phyloP scores from a whole-genome alignment of 2,113 vertebrate genomes.

The Cheilinus undulatus region DNA sequence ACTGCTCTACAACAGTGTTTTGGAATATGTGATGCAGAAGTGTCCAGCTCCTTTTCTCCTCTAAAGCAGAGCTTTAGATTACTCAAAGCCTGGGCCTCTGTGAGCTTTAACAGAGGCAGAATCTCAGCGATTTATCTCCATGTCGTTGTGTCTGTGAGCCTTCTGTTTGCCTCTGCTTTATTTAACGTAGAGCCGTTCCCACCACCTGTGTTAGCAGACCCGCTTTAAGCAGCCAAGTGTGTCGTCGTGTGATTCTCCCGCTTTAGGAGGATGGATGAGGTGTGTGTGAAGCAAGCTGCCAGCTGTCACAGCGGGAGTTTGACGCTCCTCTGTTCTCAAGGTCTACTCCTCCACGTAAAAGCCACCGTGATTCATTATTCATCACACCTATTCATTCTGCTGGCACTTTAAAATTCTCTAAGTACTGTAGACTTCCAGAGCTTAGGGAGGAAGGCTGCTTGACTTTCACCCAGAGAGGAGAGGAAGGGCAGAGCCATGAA shows the following conservation, averaged over 20 bases:
- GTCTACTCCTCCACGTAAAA: conserved; percentile 64
- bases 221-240: conserved; percentile 29
- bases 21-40: conserved; percentile 14
- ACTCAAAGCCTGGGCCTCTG: conserved; percentile 1
- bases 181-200: conserved; percentile 38
- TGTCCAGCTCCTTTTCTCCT: neutral
- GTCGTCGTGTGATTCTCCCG: conserved; percentile 18
- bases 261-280: conserved; percentile 67
- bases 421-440: conserved; percentile 44
- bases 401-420: conserved; percentile 72
- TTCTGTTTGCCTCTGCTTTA: conserved; percentile 70
- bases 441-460: conserved; percentile 47
- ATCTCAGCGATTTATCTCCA: conserved; percentile 68
- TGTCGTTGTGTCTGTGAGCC: conserved; percentile 58
- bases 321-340: conserved; percentile 66
- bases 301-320: conserved; percentile 66
- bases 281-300: conserved; percentile 39
- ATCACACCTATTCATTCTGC: conserved; percentile 70
- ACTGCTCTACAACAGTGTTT: neutral
- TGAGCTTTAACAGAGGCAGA: conserved; percentile 25
- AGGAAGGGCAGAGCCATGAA: conserved; percentile 41
- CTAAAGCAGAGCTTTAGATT: neutral
- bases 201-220: conserved; percentile 55
- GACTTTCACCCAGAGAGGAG: conserved; percentile 61
- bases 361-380: conserved; percentile 74